Base-by-base conservation (phyloP, 2,888 invertebrate genomes). In the Hyposoter dolosus region DNA sequence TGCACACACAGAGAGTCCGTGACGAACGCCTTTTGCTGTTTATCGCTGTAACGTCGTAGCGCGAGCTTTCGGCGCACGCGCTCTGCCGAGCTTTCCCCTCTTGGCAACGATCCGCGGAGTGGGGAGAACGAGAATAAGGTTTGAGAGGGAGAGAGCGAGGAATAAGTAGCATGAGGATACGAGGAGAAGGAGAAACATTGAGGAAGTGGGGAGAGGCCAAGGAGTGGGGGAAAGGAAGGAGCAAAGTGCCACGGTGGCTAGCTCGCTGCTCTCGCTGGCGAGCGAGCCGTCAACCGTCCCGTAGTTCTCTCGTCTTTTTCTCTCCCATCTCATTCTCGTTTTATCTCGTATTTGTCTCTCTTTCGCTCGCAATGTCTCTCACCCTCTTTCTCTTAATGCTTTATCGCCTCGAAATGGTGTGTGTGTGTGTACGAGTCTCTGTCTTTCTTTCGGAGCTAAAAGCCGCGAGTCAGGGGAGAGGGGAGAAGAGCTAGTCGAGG, bases 211-310 rank as follows among this genome's bases (percentile, higher is more conserved):
- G 28, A 4, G 35, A 19, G 32, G 35, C 10, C 12, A 28, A 78
- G 71, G 53, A 60, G 53, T 28, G 60, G 40, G 87, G 87, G 82
- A 89, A 35, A 85, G 88, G 90, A 89, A 89, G 90, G 89, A 90
- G 89, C 89, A 90, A 91, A 92, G 92, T 93, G 93, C 92, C 91
- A 93, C 93, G 93, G 91, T 92, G 92, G 91, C 92, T 91, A 91
- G 84, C 72, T 72, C 60, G 81, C 28, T 77, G 86, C 65, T 76
- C 71, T 74, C 69, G 86, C 92, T 91, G 90, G 93, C 92, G 89
- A 91, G 93, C 93, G 91, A 92, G 91, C 92, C 92, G 88, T 85
- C 86, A 88, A 90, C 89, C 91, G 90, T 74, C 74, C 56, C 87
- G 87, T 69, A 45, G 68, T 60, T 63, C 75, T 28, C 81, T 23